Evolutionary conservation across 2,888 invertebrate species (phyloP).

Genomic region (Pammene fasciana): DNA sequence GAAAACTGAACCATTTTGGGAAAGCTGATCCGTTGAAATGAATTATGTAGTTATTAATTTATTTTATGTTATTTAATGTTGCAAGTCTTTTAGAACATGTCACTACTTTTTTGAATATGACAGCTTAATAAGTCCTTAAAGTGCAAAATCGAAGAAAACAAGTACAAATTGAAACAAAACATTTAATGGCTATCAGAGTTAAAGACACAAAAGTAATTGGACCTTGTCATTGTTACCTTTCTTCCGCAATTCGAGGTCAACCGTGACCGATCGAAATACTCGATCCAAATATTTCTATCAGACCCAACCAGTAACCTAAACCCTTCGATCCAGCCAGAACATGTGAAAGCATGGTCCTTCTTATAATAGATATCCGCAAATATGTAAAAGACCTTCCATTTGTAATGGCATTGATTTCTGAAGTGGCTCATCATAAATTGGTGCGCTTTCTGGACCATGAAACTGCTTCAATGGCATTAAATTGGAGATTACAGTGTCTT

Average conservation of each 20-base stretch:
- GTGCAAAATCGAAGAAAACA: conserved; percentile 37
- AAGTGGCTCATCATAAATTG: conserved; percentile 40
- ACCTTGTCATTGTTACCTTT: conserved; percentile 68
- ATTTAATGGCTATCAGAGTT: conserved; percentile 57
- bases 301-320: conserved; percentile 50
- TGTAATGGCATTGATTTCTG: conserved; percentile 43
- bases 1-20: too few species aligned
- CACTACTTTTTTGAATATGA: too few species aligned
- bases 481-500: conserved; percentile 55
- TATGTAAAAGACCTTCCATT: conserved; percentile 42
- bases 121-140: background rate
- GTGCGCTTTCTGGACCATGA: conserved; percentile 61
- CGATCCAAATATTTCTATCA: conserved; percentile 56
- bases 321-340: conserved; percentile 44
- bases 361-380: conserved; percentile 40
- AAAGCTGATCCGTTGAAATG: too few species aligned
- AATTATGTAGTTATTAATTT: too few species aligned
- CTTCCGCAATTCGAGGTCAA: conserved; percentile 78
- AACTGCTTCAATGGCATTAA: conserved; percentile 58
- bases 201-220: conserved; percentile 72
- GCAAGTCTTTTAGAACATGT: too few species aligned
- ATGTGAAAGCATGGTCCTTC: conserved; percentile 29
- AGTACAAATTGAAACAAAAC: conserved; percentile 59
- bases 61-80: too few species aligned
- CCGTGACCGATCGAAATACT: conserved; percentile 74